These are phyloP conservation scores for Pseudochromis fuscus DNA, from an alignment of 2,797 vertebrate genomes.

Conservation along the genomic window DNA sequence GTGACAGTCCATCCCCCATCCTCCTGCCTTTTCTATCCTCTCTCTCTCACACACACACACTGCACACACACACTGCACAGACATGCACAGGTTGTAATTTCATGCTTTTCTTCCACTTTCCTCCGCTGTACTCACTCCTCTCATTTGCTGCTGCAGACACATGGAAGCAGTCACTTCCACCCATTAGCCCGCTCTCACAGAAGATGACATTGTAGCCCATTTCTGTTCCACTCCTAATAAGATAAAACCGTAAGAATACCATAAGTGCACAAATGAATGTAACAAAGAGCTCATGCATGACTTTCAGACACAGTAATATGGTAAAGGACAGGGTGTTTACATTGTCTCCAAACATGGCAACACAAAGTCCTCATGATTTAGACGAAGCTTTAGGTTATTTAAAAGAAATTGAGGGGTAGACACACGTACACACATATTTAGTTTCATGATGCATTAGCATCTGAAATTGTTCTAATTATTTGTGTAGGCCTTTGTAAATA, in stretches of 20 bases:
- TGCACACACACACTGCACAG: constrained; percentile 52
- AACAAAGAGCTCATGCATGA: constrained; percentile 51
- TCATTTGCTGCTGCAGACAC: constrained; percentile 74
- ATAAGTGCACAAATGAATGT: constrained; percentile 56
- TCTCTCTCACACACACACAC: constrained; percentile 23
- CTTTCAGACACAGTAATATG: too few relatives aligned
- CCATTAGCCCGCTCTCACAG: constrained; percentile 60
- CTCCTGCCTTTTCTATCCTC: constrained; percentile 74
- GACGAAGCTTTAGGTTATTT: too few relatives aligned
- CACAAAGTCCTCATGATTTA: too few relatives aligned
- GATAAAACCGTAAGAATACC: constrained; percentile 41
- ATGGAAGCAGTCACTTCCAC: constrained; percentile 71
- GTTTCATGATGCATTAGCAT: background rate
- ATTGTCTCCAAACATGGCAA: too few relatives aligned
- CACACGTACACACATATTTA: background rate
- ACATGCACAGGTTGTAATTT: constrained; percentile 80
- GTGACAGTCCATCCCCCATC: constrained; percentile 83
- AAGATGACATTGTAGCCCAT: constrained; percentile 64
- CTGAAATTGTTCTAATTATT: background rate
- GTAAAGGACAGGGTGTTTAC: too few relatives aligned
- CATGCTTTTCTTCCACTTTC: constrained; percentile 80
- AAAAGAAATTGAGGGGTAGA: too few relatives aligned
- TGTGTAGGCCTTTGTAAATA: background rate
- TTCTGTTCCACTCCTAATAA: constrained; percentile 68
- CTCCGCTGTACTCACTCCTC: constrained; percentile 68